These are phyloP conservation scores for Pterocles orientalis DNA, from an alignment of 2,113 vertebrate genomes.

Conservation along the genomic window DNA sequence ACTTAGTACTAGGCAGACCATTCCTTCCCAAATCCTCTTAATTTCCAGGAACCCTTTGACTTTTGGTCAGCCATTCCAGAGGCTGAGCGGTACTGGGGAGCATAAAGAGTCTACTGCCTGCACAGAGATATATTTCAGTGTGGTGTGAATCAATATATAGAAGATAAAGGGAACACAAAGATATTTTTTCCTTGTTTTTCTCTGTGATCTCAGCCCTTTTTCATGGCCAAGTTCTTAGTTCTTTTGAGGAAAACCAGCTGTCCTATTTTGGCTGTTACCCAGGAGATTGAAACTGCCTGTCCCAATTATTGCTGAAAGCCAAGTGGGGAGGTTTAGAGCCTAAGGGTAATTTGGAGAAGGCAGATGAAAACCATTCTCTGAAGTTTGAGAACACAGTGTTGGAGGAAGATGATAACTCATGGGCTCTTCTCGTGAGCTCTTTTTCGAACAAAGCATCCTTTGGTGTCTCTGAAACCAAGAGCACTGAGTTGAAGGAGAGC, in stretches of 20 bases:
- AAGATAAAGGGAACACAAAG: neutral
- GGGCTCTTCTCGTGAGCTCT: neutral
- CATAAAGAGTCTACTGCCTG: neutral
- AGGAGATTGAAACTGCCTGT: neutral
- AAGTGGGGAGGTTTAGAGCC: neutral
- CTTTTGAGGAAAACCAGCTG: slow-evolving; percentile 16
- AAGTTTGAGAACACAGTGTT: neutral
- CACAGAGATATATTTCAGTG: neutral
- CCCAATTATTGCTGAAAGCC: neutral
- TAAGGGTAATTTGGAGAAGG: neutral
- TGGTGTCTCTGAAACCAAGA: neutral
- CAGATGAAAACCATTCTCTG: neutral
- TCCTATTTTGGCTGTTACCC: neutral
- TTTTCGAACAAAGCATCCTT: neutral
- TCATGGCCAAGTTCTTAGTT: neutral
- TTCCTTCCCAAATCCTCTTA: neutral
- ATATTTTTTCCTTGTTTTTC: neutral
- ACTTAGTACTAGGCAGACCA: neutral
- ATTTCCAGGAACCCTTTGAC: neutral
- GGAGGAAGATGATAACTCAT: neutral
- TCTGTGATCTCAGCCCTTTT: neutral
- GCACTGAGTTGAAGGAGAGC: neutral
- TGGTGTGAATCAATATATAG: neutral
- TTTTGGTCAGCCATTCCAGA: neutral
- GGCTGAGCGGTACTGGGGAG: neutral